Percentiles rank a stretch among this genome's conserved stretches.
Evolutionary conservation across 2,797 vertebrate species (phyloP).

Genomic region (Myotis findleyi): DNA sequence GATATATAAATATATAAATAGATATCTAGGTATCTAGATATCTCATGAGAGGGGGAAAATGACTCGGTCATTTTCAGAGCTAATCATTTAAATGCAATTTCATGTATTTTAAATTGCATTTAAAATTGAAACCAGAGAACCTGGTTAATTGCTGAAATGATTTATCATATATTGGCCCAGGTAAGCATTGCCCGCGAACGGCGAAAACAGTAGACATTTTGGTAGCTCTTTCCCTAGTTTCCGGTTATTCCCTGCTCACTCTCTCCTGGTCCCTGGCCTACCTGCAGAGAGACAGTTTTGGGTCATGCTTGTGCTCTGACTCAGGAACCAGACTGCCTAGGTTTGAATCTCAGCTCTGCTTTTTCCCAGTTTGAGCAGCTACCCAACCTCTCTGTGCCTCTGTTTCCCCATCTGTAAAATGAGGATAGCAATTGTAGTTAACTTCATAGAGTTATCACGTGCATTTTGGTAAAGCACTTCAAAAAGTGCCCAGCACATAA

Average conservation of each 20-base stretch:
- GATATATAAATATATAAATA: background rate
- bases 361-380: background rate
- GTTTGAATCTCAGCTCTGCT: background rate
- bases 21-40: background rate
- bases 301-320: background rate
- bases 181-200: background rate
- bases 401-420: background rate
- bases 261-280: background rate
- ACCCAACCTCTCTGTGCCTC: background rate
- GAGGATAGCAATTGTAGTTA: background rate
- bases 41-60: background rate
- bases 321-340: background rate
- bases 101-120: conserved; percentile 45
- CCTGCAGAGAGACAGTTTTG: background rate
- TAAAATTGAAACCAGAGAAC: conserved; percentile 37
- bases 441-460: background rate
- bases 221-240: background rate
- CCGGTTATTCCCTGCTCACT: background rate
- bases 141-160: conserved; percentile 15
- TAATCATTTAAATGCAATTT: background rate
- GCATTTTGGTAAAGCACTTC: background rate
- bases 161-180: background rate
- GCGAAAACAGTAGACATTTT: too few species aligned
- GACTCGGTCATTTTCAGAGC: conserved; percentile 32
- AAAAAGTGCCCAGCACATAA: fast-evolving